phyloP scores from a whole-genome alignment of 2,113 vertebrate species.

The Microtus pennsylvanicus region DNA sequence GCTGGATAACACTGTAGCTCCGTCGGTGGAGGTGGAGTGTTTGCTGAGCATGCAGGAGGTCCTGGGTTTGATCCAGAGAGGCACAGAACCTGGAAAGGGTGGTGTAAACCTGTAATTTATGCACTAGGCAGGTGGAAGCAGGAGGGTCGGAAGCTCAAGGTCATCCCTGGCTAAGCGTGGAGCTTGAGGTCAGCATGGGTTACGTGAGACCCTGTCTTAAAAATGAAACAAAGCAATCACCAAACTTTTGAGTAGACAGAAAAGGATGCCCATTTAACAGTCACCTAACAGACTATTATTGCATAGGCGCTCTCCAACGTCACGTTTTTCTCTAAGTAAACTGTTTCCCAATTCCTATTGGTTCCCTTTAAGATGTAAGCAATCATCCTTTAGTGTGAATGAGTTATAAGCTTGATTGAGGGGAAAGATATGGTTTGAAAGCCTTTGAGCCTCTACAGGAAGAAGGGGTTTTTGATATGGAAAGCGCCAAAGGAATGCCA shows the following conservation, averaged over 20 bases:
- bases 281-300: neutral
- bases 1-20: neutral
- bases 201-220: neutral
- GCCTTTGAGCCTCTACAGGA: neutral
- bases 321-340: conserved; percentile 56
- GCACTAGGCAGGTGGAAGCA: neutral
- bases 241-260: conserved; percentile 1
- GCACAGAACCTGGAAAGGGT: neutral
- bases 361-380: conserved; percentile 62
- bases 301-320: neutral
- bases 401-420: conserved; percentile 47
- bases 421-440: conserved; percentile 48
- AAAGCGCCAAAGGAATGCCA: conserved; percentile 45
- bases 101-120: neutral
- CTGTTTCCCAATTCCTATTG: neutral
- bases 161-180: neutral
- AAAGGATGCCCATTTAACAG: conserved; percentile 3
- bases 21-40: too few relatives aligned
- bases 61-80: neutral
- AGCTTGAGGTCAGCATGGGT: neutral
- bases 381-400: conserved; percentile 70
- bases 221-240: neutral
- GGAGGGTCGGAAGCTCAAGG: neutral
- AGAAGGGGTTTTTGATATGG: conserved; percentile 31
- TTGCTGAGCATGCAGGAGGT: neutral